Evolutionary conservation across 2,797 vertebrate genomes (phyloP).

Genomic region (Notoglanidium macrostoma): DNA sequence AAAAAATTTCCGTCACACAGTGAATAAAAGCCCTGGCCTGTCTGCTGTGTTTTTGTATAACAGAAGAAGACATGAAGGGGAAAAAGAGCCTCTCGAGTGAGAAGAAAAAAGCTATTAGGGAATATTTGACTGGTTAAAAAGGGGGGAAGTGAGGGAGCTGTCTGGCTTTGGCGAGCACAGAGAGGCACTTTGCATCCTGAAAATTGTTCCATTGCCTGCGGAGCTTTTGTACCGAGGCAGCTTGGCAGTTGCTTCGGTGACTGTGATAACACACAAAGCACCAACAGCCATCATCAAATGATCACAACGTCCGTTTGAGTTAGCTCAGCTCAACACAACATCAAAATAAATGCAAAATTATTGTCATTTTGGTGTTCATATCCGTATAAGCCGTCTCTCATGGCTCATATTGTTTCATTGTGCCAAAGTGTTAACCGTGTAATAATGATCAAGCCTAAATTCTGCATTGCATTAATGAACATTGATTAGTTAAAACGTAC

Average conservation of each 20-base stretch:
- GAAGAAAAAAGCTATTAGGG: constrained; percentile 11
- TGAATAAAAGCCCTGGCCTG: constrained; percentile 4
- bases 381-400: not conserved
- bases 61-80: not conserved
- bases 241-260: constrained; percentile 11
- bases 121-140: constrained; percentile 24
- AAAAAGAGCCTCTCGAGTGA: not conserved
- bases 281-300: not conserved
- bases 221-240: constrained; percentile 30
- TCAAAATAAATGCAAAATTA: not conserved
- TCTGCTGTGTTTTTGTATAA: not conserved
- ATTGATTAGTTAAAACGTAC: not conserved
- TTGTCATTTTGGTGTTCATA: not conserved
- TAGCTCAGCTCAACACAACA: not conserved
- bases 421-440: not conserved
- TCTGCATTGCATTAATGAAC: not conserved
- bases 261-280: not conserved
- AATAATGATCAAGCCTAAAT: not conserved
- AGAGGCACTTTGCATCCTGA: constrained; percentile 27
- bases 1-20: not conserved
- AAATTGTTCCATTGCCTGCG: constrained; percentile 12
- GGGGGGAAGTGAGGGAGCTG: not conserved
- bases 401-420: not conserved
- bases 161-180: constrained; percentile 30
- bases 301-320: not conserved